Base-by-base conservation (phyloP, 2,888 invertebrate species). In the Dryocosmus kuriphilus region DNA sequence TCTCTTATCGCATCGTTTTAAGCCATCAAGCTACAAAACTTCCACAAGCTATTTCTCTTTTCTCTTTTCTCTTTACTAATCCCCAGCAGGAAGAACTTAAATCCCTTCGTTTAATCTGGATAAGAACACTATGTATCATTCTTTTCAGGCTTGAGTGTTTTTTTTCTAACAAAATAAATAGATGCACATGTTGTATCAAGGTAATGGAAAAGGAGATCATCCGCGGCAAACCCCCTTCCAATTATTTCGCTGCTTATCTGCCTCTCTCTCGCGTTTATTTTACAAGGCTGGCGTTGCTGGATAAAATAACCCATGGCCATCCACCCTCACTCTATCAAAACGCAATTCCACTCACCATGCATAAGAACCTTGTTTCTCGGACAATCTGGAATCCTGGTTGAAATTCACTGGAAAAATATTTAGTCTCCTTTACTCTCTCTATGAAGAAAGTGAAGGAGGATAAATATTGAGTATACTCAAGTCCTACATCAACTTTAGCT, bases 221-320 rank as follows among this genome's bases (percentile, higher is more conserved):
- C 71, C 51, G 3, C 51, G 3, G 30, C 30, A 3, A 3, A 16
- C 46, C 51, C 71, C 32, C 30, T 55, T 71, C 51, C 71, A 71
- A 71, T 71, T 71, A 71, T 71, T 71, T 22, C n/a, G 19, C 51
- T 67, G 67, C 67, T 71, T 71, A 71, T 71, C 71, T 55, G n/a
- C 51, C 51, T 30, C 27, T 30, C 27, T n/a, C 30, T 71, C 51
- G 30, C 27, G 67, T 71, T 51, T 71, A 71, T 71, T 71, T 71
- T 71, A 71, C n/a, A 71, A 32, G 51, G 51, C 51, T 51, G 30
- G 46, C 41, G 22, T 27, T 67, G 3, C 51, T 32, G 30, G 51
- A 71, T 71, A 51, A 71, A 55, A 71, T 51, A 51, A 71, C 46
- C 51, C n/a, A 51, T 32, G 51, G 51, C 51, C 71, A 55, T 51